Evolutionary conservation across 2,797 vertebrate genomes (phyloP).

Genomic region (Halcyon smyrnensis): DNA sequence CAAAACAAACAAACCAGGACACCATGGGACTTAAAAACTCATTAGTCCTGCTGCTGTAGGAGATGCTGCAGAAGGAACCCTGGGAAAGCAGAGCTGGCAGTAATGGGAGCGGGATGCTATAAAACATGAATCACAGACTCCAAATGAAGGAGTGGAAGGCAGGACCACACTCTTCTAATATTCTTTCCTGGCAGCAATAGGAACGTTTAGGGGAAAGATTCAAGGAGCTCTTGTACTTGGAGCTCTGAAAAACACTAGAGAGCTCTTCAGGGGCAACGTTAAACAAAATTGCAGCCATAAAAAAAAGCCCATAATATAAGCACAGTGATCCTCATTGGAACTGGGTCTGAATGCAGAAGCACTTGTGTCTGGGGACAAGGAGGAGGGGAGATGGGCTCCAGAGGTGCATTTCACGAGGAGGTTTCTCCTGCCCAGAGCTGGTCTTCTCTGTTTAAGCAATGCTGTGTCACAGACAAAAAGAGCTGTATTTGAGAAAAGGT

Average conservation of each 20-base stretch:
- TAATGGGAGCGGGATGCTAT: conserved; percentile 36
- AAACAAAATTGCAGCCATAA: not conserved
- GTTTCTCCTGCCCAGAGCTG: not conserved
- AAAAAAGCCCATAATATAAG: fast-evolving
- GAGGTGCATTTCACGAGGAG: not conserved
- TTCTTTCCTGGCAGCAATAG: not conserved
- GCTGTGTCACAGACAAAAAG: not conserved
- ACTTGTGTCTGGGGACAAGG: not conserved
- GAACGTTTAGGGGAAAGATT: conserved; percentile 35
- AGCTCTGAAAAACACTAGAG: conserved; percentile 1
- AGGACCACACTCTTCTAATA: conserved; percentile 36
- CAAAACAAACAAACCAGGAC: not conserved
- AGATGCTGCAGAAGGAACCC: not conserved
- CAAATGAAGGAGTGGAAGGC: conserved; percentile 50
- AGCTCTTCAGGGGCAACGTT: not conserved
- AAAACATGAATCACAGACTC: conserved; percentile 36
- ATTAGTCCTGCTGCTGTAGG: not conserved
- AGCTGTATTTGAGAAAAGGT: not conserved
- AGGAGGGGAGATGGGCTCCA: not conserved
- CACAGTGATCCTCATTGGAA: not conserved
- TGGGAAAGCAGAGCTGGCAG: not conserved
- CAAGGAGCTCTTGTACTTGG: conserved; percentile 19
- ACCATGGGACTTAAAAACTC: not conserved
- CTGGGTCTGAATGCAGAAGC: not conserved
- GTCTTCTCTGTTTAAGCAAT: not conserved